Evolutionary conservation across 1,140 invertebrate species (phyloP), one percentile per base, ranked within the genome.

Genomic region (Lycorma delicatula): DNA sequence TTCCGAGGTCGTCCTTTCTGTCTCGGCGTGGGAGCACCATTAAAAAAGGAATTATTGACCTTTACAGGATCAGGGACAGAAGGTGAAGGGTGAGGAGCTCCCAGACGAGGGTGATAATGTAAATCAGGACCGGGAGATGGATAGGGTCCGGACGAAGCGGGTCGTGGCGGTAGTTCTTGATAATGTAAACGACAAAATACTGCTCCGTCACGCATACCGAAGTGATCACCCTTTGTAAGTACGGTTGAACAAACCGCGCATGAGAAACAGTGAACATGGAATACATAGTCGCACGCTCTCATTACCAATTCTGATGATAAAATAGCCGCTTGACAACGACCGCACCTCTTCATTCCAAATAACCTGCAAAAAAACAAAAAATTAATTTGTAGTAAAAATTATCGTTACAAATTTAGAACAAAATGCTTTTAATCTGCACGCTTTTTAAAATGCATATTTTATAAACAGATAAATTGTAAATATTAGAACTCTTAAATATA

Each of bases 251-350:
- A 98, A n/a, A 89, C 82, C 13, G 88, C 86, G 72, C 95, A 98
- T 5, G 86, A 89, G 77, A 98, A 97, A 75, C 94, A 97, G 64
- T 89, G 85, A 31, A 96, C 84, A 76, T 97, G 95, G 77, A 94
- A 97, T 52, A 97, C 92, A 62, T 91, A 80, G 63, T 93, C 91
- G 13, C 91, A 78, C 3, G 92, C 93, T 54, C 93, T 74, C 94
- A 98, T 97, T 67, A 98, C 93, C 66, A 97, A 72, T 75, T 98
- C 93, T 52, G 90, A 88, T 29, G 92, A 83, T n/a, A 87, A 83
- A 59, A 98, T 91, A n/a, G 85, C 83, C 23, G 87, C 85, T 65
- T 91, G 85, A 74, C 93, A 97, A 53, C 91, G 81, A 25, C 87
- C 85, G 70, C 93, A 97, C 25, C 89, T 78, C 67, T 87, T 86